Base-by-base conservation (phyloP, 2,113 vertebrate species). In the Mungos mungo region DNA sequence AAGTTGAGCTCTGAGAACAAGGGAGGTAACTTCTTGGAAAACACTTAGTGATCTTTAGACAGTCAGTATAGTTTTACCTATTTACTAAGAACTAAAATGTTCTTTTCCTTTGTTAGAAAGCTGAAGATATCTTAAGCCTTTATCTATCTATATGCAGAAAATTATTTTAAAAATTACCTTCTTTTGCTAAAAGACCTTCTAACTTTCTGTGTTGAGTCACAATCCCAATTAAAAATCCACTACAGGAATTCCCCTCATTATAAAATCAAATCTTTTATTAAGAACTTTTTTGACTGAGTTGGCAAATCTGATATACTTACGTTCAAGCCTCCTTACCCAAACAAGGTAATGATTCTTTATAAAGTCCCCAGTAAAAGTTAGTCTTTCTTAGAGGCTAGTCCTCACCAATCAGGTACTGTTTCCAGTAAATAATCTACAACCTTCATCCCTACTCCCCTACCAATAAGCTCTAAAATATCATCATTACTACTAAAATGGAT, bases 11-110 rank as follows among this genome's bases (percentile, higher is more conserved):
- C 95, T 88, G 41, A 95, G 97, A 97, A 98, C 25, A 85, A 93
- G 96, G 83, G 89, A 97, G 86, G 76, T 15, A 74, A 98, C 76
- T 96, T 98, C 93, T 90, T 95, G 68, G 97, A 97, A 98, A 96
- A 90, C 41, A 50, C 57, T 92, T 33, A 71, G 47, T 95, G 79
- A 95, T 97, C 95, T 96, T 97, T 85, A 81, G 38, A 87, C 60
- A 95, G 80, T 4, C 19, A 80, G 10, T 23, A 94, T 0, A 94
- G 52, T 86, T 86, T 60, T 94, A 57, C n/a, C 54, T 96, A 71
- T 68, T 88, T 16, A 5, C 18, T 84, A 96, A 92, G 77, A 93
- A 87, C 25, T 74, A 79, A 72, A 79, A 80, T 65, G 25, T 92
- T 72, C 41, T 72, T 87, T n/a, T 94, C 41, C 66, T 93, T 66